These are phyloP conservation scores for Liolophura sinensis DNA, from an alignment of 1,140 invertebrate species.

Conservation along the genomic window DNA sequence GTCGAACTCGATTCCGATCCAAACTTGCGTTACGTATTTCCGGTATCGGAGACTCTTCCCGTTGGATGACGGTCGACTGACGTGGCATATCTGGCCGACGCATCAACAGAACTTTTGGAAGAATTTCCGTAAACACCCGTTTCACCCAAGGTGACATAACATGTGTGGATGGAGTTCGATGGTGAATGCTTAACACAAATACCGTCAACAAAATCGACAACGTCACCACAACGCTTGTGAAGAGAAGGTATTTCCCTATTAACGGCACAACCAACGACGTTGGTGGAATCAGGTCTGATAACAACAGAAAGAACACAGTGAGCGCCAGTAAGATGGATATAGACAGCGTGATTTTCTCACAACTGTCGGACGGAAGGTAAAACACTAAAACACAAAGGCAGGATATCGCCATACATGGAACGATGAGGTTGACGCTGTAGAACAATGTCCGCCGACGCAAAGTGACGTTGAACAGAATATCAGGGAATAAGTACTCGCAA, in stretches of 20 bases:
- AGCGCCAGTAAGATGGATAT: constrained; percentile 59
- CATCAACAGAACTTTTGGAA: constrained; percentile 57
- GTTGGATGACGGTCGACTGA: too few relatives aligned
- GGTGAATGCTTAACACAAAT: constrained; percentile 56
- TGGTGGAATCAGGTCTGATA: constrained; percentile 59
- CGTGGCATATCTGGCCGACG: constrained; percentile 35
- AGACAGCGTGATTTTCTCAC: constrained; percentile 59
- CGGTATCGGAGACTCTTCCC: too few relatives aligned
- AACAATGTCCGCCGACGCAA: constrained; percentile 70
- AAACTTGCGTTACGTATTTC: too few relatives aligned
- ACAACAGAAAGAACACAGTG: constrained; percentile 58
- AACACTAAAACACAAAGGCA: constrained; percentile 61
- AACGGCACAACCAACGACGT: constrained; percentile 57
- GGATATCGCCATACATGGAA: constrained; percentile 60
- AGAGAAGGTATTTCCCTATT: constrained; percentile 59
- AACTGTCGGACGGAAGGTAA: constrained; percentile 58
- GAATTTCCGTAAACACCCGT: constrained; percentile 54
- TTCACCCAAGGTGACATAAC: constrained; percentile 57
- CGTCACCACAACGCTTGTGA: constrained; percentile 59
- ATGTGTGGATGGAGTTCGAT: constrained; percentile 55
- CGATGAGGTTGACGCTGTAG: constrained; percentile 59
- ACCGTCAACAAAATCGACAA: constrained; percentile 59
- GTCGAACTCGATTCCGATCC: constrained; percentile 64
- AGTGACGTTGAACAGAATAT: constrained; percentile 98
- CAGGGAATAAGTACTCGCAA: constrained; percentile 88